Conservation (phyloP, 2,797 vertebrate genomes). For the Melanotaenia nigrans region DNA sequence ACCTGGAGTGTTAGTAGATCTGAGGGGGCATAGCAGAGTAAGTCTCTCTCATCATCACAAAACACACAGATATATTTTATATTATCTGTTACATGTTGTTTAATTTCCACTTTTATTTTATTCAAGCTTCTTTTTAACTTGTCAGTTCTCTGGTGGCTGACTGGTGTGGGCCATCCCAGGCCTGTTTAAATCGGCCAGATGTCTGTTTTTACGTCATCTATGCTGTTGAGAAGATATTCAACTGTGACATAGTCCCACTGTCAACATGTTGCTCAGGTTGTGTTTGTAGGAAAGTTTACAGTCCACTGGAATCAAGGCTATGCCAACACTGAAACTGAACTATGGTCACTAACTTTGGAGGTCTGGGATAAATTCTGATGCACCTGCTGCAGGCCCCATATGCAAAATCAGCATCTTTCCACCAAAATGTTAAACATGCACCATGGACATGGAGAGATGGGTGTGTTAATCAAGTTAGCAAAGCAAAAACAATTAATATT, state of each 20-base stretch:
- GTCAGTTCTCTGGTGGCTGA: too few species aligned
- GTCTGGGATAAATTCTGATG: not conserved
- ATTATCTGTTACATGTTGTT: too few species aligned
- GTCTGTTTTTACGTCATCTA: not conserved
- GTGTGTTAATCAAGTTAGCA: not conserved
- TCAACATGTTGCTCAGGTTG: too few species aligned
- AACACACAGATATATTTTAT: too few species aligned
- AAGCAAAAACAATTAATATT: too few species aligned
- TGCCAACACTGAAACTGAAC: not conserved
- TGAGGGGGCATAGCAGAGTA: too few species aligned
- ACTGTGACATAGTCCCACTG: not conserved
- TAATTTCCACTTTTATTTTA: too few species aligned
- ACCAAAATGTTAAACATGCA: not conserved
- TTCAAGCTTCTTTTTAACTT: too few species aligned
- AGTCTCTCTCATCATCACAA: too few species aligned
- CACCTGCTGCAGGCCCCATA: not conserved
- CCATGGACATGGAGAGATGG: not conserved
- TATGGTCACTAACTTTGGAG: not conserved
- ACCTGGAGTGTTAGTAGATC: too few species aligned
- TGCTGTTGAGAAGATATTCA: not conserved
- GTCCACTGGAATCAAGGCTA: constrained; percentile 5
- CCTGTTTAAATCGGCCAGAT: not conserved
- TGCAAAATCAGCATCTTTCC: not conserved
- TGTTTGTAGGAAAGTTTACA: not conserved
- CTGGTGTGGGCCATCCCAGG: not conserved